Evolutionary conservation across 2,113 vertebrate genomes (phyloP).

Genomic region (Formicarius rufipectus): DNA sequence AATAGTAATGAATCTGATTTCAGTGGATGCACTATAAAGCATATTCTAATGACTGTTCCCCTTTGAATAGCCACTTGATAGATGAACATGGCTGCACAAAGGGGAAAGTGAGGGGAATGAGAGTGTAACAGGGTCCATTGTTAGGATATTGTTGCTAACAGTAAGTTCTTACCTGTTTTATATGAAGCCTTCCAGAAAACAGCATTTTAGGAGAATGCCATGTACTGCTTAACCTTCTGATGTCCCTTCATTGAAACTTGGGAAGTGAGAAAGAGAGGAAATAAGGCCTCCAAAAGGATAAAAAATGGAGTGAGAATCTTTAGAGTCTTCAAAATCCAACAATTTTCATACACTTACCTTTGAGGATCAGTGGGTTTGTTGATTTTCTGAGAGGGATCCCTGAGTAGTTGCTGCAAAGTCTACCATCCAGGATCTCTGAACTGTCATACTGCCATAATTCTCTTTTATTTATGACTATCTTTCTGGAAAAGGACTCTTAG

Average conservation of each 20-base stretch:
- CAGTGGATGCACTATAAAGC: not conserved
- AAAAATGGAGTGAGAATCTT: not conserved
- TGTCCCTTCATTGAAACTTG: not conserved
- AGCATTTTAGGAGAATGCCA: not conserved
- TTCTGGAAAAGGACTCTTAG: not conserved
- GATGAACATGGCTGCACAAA: not conserved
- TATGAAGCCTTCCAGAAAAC: not conserved
- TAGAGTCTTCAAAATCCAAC: not conserved
- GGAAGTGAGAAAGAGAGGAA: not conserved
- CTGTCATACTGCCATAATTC: not conserved
- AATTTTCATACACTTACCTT: not conserved
- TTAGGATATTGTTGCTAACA: not conserved
- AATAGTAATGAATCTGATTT: conserved; percentile 4
- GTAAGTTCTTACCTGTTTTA: not conserved
- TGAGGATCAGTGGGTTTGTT: not conserved
- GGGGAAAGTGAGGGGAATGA: not conserved
- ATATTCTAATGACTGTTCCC: conserved; percentile 8
- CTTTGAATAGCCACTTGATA: not conserved
- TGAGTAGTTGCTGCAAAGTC: not conserved
- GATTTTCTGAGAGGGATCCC: not conserved
- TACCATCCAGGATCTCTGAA: not conserved
- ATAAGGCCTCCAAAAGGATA: not conserved
- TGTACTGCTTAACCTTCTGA: not conserved
- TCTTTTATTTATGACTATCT: not conserved
- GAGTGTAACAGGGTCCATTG: not conserved